Conservation (phyloP, 1,140 invertebrate species). For the Holcopasites calliopsidis region DNA sequence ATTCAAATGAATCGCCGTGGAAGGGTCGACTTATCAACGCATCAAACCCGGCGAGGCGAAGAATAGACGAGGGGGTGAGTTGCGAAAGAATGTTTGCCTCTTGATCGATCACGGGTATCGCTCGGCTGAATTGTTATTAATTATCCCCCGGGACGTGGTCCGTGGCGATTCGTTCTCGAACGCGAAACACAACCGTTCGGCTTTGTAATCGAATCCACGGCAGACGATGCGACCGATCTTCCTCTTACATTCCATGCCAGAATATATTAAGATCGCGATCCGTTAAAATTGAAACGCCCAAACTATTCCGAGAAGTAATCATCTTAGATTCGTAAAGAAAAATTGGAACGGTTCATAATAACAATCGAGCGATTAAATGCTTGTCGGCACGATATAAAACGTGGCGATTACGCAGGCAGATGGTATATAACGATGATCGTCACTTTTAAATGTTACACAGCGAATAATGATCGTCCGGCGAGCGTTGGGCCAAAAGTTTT, state of each 20-base stretch:
- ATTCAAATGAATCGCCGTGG: constrained; percentile 63
- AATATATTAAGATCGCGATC: too few species aligned
- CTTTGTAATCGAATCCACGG: neutral
- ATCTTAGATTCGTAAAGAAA: too few species aligned
- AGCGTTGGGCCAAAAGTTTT: constrained; percentile 39
- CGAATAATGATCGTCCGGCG: constrained; percentile 20
- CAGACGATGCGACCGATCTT: too few species aligned
- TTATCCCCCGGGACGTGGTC: neutral
- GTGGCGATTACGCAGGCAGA: neutral
- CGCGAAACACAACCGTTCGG: neutral
- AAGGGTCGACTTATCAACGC: constrained; percentile 53
- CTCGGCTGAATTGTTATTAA: constrained; percentile 32
- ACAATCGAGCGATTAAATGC: too few species aligned
- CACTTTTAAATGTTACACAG: constrained; percentile 21
- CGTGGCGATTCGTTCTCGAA: constrained; percentile 2
- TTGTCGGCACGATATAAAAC: too few species aligned
- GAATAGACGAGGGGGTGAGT: constrained; percentile 55
- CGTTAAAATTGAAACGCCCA: too few species aligned
- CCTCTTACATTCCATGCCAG: too few species aligned
- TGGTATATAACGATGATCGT: neutral
- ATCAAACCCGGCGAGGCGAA: constrained; percentile 36
- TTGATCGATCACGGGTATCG: constrained; percentile 39
- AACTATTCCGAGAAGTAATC: too few species aligned
- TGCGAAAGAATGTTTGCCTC: constrained; percentile 40
- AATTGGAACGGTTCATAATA: too few species aligned